Conservation (phyloP, 2,888 invertebrate species). For the Stictocephala bisonia region DNA sequence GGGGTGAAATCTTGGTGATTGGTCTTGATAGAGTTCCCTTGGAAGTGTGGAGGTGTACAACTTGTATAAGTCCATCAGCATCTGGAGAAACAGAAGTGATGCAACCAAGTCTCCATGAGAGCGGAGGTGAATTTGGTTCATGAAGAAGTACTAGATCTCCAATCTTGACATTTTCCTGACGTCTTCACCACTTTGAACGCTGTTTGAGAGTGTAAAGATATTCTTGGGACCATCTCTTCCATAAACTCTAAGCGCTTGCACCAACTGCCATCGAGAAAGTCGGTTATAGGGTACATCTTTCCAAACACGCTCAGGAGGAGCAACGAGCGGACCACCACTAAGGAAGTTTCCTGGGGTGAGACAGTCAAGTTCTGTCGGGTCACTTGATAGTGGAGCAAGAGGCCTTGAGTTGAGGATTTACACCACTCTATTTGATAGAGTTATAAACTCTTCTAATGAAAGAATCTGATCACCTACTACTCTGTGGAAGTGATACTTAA, state of each 20-base stretch:
- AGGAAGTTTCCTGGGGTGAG: conserved; percentile 62
- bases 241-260: conserved; percentile 57
- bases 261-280: conserved; percentile 57
- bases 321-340: conserved; percentile 57
- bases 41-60: conserved; percentile 2
- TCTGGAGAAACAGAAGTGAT: conserved; percentile 5
- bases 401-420: conserved; percentile 60
- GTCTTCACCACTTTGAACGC: no score
- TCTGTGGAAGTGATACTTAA: conserved; percentile 56
- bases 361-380: conserved; percentile 53
- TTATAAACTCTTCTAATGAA: conserved; percentile 60
- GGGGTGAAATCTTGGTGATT: conserved; percentile 18
- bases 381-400: conserved; percentile 56
- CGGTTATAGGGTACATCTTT: conserved; percentile 45
- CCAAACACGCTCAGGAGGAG: conserved; percentile 46
- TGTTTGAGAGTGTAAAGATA: conserved; percentile 57
- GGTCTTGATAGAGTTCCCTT: conserved; percentile 1
- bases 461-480: conserved; percentile 52
- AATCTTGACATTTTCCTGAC: neutral
- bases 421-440: conserved; percentile 57
- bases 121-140: neutral
- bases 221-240: conserved; percentile 58
- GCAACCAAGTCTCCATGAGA: neutral
- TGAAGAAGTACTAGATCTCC: neutral
- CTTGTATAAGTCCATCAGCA: conserved; percentile 12